A percentile compares a stretch with the other conserved stretches of the same genome.
Conservation (phyloP, 2,113 vertebrate genomes). For the Pyxicephalus adspersus region DNA sequence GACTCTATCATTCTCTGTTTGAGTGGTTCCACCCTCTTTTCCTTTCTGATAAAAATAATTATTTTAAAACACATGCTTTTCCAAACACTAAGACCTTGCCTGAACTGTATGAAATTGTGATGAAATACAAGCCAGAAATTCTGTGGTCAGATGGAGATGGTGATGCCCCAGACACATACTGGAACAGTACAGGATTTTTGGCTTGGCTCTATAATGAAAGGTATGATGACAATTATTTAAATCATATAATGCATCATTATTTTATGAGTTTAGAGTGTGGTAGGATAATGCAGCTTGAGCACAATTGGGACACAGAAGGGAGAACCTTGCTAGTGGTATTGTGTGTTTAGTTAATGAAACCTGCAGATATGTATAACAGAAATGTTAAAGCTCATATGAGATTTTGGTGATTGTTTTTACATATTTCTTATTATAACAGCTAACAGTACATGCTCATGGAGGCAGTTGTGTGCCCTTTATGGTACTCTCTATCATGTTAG, state of each 20-base stretch:
- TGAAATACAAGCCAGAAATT: conserved; percentile 84
- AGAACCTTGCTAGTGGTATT: background rate
- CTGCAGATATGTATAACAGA: too few relatives aligned
- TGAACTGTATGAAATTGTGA: conserved; percentile 88
- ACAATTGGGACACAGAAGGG: too few relatives aligned
- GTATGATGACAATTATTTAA: conserved; percentile 63
- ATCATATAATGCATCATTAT: too few relatives aligned
- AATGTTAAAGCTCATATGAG: too few relatives aligned
- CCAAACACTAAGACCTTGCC: conserved; percentile 83
- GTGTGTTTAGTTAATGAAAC: background rate
- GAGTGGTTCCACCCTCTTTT: conserved; percentile 96
- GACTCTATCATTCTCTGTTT: conserved; percentile 94
- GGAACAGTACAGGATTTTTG: conserved; percentile 95
- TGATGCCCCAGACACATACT: conserved; percentile 84
- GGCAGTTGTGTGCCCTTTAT: too few relatives aligned
- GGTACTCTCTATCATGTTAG: too few relatives aligned
- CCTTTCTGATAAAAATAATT: conserved; percentile 73
- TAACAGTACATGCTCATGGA: too few relatives aligned
- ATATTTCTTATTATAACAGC: too few relatives aligned
- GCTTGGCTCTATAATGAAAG: conserved; percentile 98
- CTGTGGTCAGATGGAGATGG: conserved; percentile 94
- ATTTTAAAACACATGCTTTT: conserved; percentile 79
- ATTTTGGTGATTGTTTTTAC: too few relatives aligned
- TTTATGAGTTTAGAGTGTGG: too few relatives aligned
- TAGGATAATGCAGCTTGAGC: too few relatives aligned